These are phyloP conservation scores for Pristionchus mayeri DNA, from an alignment of 2,888 invertebrate genomes.

Conservation along the genomic window DNA sequence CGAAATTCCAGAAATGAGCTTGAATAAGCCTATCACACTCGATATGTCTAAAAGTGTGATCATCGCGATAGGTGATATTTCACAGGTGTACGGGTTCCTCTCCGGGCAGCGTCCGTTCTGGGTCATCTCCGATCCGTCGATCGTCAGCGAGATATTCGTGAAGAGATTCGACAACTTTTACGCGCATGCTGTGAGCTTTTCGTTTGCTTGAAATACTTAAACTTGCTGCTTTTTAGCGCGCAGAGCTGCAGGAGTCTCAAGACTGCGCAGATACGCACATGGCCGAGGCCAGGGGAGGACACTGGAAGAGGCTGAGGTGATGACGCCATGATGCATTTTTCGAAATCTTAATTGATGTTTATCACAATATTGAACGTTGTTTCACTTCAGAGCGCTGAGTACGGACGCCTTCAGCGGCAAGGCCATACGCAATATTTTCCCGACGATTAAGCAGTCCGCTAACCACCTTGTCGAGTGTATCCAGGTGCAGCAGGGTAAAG, in stretches of 20 bases:
- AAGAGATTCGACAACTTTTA: constrained; percentile 78
- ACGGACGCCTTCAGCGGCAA: constrained; percentile 79
- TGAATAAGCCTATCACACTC: too few species aligned
- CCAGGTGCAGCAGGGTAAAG: background rate
- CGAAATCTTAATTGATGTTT: too few species aligned
- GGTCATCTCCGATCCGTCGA: constrained; percentile 77
- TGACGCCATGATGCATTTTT: too few species aligned
- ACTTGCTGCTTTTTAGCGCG: constrained; percentile 51
- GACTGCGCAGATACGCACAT: constrained; percentile 73
- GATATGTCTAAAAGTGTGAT: too few species aligned
- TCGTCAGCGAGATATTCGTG: constrained; percentile 77
- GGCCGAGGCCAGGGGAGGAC: constrained; percentile 77
- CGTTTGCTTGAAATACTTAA: background rate
- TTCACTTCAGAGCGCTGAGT: constrained; percentile 76
- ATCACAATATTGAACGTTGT: too few species aligned
- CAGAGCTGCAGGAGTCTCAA: constrained; percentile 62
- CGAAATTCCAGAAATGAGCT: too few species aligned
- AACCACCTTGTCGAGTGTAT: background rate
- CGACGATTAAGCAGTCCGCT: constrained; percentile 46
- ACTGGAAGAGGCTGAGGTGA: constrained; percentile 79
- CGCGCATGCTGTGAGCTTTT: constrained; percentile 76
- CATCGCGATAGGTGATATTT: too few species aligned
- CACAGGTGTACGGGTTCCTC: constrained; percentile 56
- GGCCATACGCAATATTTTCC: constrained; percentile 54
- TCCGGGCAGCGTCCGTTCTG: constrained; percentile 70